Conservation (phyloP, 2,113 vertebrate species). For the Otocyon megalotis region DNA sequence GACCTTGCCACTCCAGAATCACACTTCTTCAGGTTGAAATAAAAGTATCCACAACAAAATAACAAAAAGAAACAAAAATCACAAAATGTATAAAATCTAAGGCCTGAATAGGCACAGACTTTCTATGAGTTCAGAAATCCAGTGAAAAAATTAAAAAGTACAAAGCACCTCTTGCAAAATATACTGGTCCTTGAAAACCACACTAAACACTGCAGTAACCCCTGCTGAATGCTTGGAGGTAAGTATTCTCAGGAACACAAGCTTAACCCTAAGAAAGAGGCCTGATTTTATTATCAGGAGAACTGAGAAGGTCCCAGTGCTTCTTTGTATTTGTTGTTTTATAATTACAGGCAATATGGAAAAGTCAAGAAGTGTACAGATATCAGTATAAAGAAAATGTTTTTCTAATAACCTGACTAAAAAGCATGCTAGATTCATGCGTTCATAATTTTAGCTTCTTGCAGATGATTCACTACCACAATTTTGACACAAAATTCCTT, state of each 20-base stretch:
- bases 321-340: conserved; percentile 82
- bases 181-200: conserved; percentile 68
- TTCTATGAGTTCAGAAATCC: conserved; percentile 69
- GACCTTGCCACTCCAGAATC: conserved; percentile 58
- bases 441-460: conserved; percentile 81
- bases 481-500: conserved; percentile 82
- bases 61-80: conserved; percentile 27
- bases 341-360: conserved; percentile 85
- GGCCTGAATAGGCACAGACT: conserved; percentile 57
- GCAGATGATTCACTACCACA: conserved; percentile 83
- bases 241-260: conserved; percentile 71
- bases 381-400: conserved; percentile 80
- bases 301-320: conserved; percentile 66
- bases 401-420: conserved; percentile 80
- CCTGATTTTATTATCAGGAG: conserved; percentile 70
- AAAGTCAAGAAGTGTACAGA: conserved; percentile 77
- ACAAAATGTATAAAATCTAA: conserved; percentile 70
- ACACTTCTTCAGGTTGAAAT: conserved; percentile 58
- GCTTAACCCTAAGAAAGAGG: conserved; percentile 71
- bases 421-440: conserved; percentile 79
- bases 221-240: conserved; percentile 63
- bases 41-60: conserved; percentile 57
- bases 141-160: conserved; percentile 79
- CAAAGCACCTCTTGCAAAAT: conserved; percentile 80
- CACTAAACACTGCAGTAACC: conserved; percentile 68